Conservation (phyloP, 1,140 invertebrate species). For the Choristoneura fumiferana region DNA sequence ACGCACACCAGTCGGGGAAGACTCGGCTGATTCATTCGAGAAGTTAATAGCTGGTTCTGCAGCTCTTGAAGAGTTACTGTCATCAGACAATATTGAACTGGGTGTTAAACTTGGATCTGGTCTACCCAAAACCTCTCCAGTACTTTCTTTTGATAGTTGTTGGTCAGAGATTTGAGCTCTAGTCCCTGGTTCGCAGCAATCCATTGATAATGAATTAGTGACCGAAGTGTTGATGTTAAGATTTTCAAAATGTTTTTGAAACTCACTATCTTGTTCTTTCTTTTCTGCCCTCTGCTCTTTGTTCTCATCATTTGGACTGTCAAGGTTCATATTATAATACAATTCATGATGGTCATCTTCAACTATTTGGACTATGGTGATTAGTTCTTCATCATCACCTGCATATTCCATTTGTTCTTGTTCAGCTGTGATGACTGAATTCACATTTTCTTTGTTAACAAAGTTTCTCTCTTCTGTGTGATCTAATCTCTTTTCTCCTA, state of each 20-base stretch:
- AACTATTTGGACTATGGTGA: conserved; percentile 74
- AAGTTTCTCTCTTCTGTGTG: not conserved
- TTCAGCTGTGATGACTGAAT: conserved; percentile 41
- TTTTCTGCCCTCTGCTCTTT: conserved; percentile 33
- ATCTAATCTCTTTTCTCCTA: not conserved
- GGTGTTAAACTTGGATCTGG: conserved; percentile 70
- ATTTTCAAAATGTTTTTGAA: conserved; percentile 66
- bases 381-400: conserved; percentile 72
- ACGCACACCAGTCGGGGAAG: conserved; percentile 71
- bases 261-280: conserved; percentile 48
- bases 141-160: conserved; percentile 39
- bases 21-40: conserved; percentile 73
- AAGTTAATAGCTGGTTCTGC: conserved; percentile 60
- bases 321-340: conserved; percentile 68
- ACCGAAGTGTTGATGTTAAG: conserved; percentile 47
- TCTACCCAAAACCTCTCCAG: conserved; percentile 39
- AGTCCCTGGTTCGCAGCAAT: conserved; percentile 44
- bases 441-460: conserved; percentile 2
- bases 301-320: conserved; percentile 44
- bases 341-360: conserved; percentile 70
- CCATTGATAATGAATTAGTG: conserved; percentile 45
- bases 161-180: conserved; percentile 43
- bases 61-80: conserved; percentile 65
- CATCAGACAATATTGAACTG: conserved; percentile 71
- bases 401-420: conserved; percentile 50